A percentile compares a stretch with the other conserved stretches of the same genome.
Evolutionary conservation across 2,113 vertebrate species (phyloP).

Genomic region (Henicopernis longicauda): DNA sequence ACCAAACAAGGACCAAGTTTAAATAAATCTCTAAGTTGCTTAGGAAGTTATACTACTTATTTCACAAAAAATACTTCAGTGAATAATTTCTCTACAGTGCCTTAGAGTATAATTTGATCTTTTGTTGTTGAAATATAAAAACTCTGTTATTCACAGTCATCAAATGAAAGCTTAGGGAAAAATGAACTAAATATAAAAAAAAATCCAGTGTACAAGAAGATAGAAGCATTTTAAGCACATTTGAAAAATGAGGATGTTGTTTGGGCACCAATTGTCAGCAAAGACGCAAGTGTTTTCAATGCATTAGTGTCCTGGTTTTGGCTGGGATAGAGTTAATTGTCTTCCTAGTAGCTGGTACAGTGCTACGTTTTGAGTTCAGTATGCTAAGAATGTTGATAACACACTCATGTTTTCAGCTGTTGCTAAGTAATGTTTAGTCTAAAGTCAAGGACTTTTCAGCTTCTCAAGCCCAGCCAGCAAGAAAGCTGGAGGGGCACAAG

Average conservation of each 20-base stretch:
- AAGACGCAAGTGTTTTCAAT: rapidly evolving
- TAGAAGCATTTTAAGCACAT: neutral
- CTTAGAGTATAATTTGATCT: neutral
- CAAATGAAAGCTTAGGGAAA: neutral
- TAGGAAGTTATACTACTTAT: neutral
- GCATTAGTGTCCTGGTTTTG: no score
- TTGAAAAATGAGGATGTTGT: neutral
- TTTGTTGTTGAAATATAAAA: neutral
- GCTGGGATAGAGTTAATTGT: no score
- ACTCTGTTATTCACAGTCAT: neutral
- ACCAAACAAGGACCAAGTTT: neutral
- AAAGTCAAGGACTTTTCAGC: no score
- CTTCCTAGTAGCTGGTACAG: no score
- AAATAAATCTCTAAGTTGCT: neutral
- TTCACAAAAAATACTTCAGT: neutral
- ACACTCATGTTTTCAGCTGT: no score
- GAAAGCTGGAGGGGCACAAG: no score
- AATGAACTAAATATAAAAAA: neutral
- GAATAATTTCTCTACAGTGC: neutral
- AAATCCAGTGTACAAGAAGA: neutral
- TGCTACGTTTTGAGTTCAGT: no score
- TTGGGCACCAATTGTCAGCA: neutral
- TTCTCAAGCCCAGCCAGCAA: no score
- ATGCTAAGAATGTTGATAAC: no score
- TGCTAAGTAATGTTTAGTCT: no score